phyloP scores from a whole-genome alignment of 1,140 invertebrate species.

The Ceratosolen solmsi region DNA sequence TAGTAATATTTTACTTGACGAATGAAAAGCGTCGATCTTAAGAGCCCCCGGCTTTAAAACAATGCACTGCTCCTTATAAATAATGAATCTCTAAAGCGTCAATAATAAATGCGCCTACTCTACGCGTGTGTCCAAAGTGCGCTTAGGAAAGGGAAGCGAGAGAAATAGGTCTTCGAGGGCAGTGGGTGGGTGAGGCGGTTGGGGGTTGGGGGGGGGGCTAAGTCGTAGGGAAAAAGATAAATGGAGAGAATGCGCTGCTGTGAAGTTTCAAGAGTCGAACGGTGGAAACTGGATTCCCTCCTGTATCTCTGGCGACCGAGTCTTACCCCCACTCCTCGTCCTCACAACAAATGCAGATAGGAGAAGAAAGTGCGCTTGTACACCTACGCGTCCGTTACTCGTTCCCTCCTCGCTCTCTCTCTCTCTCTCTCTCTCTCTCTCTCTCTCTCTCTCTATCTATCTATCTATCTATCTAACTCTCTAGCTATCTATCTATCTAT shows the following conservation, averaged over 20 bases:
- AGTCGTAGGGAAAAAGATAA: constrained; percentile 11
- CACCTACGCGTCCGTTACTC: not conserved
- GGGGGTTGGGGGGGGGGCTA: not conserved
- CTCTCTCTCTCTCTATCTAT: not conserved
- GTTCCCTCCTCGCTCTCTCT: not conserved
- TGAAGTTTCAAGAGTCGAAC: constrained; percentile 5
- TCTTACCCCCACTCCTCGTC: not conserved
- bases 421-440: not conserved
- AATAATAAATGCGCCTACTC: not conserved
- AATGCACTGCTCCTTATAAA: not conserved
- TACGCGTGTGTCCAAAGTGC: not conserved
- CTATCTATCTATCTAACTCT: too few relatives aligned
- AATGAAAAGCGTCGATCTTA: not conserved
- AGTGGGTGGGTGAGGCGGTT: too few relatives aligned
- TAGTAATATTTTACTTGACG: not conserved
- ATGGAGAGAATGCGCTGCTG: not conserved
- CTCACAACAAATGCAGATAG: not conserved
- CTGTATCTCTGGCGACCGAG: not conserved
- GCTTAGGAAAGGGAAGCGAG: not conserved
- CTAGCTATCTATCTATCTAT: not conserved
- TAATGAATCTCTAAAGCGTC: not conserved
- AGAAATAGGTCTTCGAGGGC: not conserved
- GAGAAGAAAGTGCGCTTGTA: constrained; percentile 2
- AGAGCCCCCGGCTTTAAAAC: not conserved
- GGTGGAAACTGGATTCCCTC: not conserved